A percentile compares a stretch with the other conserved stretches of the same genome.
These are phyloP conservation scores for Taenaris catops DNA, from an alignment of 2,888 invertebrate species.

Conservation along the genomic window DNA sequence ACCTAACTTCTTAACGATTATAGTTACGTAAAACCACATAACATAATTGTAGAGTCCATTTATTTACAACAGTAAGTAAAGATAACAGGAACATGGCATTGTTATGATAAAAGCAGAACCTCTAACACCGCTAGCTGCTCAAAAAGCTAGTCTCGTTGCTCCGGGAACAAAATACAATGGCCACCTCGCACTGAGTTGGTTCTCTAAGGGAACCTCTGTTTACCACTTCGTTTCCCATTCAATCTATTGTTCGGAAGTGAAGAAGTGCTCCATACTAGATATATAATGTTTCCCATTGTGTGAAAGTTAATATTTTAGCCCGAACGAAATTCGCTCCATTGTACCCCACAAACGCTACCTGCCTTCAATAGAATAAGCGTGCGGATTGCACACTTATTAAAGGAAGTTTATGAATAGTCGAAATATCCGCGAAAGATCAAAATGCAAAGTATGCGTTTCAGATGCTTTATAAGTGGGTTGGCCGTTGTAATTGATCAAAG, in stretches of 20 bases:
- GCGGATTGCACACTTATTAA: conserved; percentile 61
- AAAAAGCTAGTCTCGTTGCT: conserved; percentile 17
- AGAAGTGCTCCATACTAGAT: conserved; percentile 72
- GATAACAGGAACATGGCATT: conserved; percentile 27
- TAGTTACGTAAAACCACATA: no score
- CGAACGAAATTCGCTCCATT: conserved; percentile 66
- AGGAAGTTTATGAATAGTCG: conserved; percentile 47
- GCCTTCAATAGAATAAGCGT: conserved; percentile 55
- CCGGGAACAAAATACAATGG: conserved; percentile 27
- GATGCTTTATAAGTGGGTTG: conserved; percentile 51
- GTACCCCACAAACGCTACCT: conserved; percentile 63
- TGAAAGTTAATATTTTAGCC: conserved; percentile 74
- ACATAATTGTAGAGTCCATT: background rate
- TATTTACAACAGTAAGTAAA: conserved; percentile 1
- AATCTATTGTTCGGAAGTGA: conserved; percentile 75
- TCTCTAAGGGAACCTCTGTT: conserved; percentile 61
- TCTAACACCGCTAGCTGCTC: conserved; percentile 9
- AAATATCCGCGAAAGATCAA: conserved; percentile 46
- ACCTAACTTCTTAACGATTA: no score
- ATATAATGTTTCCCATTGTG: conserved; percentile 73
- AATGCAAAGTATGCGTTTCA: conserved; percentile 40
- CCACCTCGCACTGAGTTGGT: conserved; percentile 38
- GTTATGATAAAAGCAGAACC: conserved; percentile 7
- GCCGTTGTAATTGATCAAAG: conserved; percentile 57
- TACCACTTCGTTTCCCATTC: conserved; percentile 75